Conservation (phyloP, 64 coral and sea anemone genomes). For the Acropora yongei region DNA sequence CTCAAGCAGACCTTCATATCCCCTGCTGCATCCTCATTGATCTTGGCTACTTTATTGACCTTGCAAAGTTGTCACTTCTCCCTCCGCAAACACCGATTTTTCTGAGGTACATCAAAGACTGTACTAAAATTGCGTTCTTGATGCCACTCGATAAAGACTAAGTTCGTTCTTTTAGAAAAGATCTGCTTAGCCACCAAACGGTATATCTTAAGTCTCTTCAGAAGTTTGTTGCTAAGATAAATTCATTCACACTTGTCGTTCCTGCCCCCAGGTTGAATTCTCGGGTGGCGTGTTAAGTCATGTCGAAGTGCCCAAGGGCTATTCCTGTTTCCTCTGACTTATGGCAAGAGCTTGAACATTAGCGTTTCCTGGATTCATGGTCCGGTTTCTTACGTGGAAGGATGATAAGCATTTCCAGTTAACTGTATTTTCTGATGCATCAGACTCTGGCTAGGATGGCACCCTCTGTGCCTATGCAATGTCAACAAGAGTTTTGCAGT, state of each 20-base stretch:
- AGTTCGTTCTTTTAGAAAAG: not conserved
- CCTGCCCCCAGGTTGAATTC: not conserved
- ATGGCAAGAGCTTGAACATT: constrained; percentile 4
- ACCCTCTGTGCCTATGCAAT: not conserved
- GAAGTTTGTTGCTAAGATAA: constrained; percentile 15
- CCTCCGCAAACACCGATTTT: too few species aligned
- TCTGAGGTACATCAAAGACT: too few species aligned
- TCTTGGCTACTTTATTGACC: too few species aligned
- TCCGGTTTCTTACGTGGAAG: constrained; percentile 19
- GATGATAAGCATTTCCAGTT: not conserved
- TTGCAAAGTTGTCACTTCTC: too few species aligned
- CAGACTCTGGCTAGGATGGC: not conserved
- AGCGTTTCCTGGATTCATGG: constrained; percentile 62
- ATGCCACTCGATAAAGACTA: too few species aligned
- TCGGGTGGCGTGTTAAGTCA: not conserved
- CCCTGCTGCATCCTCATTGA: not conserved
- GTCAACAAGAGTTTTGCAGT: not conserved
- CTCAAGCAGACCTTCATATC: constrained; percentile 1
- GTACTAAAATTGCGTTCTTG: too few species aligned
- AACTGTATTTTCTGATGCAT: not conserved
- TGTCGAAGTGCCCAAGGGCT: not conserved
- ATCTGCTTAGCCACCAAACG: not conserved
- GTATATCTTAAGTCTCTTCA: not conserved
- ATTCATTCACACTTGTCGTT: not conserved
- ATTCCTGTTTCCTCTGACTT: not conserved